These are phyloP conservation scores for Octomys mimax DNA, from an alignment of 2,797 vertebrate genomes.

Conservation along the genomic window DNA sequence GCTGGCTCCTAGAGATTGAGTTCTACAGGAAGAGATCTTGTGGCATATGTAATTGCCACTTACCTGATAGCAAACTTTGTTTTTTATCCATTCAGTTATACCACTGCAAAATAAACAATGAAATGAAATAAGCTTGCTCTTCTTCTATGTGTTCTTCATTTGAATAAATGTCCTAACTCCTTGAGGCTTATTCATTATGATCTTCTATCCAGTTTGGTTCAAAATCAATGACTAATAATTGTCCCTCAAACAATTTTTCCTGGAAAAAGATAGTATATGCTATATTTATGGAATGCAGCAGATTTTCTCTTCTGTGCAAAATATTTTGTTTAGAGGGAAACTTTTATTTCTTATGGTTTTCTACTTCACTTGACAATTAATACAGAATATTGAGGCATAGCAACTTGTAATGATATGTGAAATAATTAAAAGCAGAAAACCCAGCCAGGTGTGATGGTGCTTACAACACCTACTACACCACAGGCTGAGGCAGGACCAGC, in stretches of 20 bases:
- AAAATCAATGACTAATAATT: not conserved
- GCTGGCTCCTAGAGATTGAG: not conserved
- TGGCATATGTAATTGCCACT: not conserved
- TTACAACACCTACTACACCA: not conserved
- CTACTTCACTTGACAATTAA: not conserved
- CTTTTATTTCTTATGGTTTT: not conserved
- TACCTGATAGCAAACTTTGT: not conserved
- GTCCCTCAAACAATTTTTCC: not conserved
- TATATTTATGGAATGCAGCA: not conserved
- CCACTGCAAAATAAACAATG: not conserved
- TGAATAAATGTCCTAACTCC: not conserved
- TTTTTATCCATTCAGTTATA: not conserved
- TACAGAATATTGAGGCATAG: not conserved
- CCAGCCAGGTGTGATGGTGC: too few relatives aligned
- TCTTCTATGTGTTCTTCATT: not conserved
- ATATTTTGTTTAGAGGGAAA: constrained; percentile 10
- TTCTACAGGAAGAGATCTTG: not conserved
- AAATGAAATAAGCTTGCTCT: not conserved
- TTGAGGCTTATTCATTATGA: not conserved
- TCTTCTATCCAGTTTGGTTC: not conserved
- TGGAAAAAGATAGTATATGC: not conserved
- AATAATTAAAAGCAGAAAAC: not conserved
- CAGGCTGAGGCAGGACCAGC: not conserved
- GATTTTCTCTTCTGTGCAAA: not conserved
- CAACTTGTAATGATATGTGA: not conserved